Conservation (phyloP, 2,888 invertebrate genomes). For the Trachelus iudaicus region DNA sequence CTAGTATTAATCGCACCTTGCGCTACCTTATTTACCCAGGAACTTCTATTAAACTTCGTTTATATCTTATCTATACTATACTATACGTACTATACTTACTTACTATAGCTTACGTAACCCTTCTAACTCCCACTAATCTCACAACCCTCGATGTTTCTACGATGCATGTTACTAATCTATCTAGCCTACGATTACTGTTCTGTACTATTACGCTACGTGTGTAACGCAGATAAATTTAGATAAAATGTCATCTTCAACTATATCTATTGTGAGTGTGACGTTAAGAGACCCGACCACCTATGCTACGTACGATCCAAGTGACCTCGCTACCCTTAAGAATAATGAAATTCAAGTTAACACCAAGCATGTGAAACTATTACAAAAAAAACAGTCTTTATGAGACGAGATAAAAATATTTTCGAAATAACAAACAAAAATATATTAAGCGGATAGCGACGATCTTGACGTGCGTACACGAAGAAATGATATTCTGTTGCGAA, state of each 20-base stretch:
- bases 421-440: not conserved
- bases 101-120: not conserved
- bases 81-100: slow-evolving; percentile 6
- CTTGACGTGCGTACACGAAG: not conserved
- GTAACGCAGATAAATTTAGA: slow-evolving; percentile 16
- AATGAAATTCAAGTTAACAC: slow-evolving; percentile 20
- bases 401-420: not conserved
- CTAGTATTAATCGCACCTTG: not conserved
- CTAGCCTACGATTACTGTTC: slow-evolving; percentile 7
- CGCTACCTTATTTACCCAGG: not conserved
- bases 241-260: not conserved
- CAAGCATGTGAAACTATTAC: slow-evolving; percentile 1
- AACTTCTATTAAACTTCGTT: not conserved
- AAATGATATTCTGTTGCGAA: not conserved
- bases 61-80: slow-evolving; percentile 4
- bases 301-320: not conserved
- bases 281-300: not conserved
- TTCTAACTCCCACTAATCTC: slow-evolving; percentile 39
- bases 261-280: not conserved
- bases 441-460: not conserved
- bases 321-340: slow-evolving; percentile 10
- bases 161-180: slow-evolving; percentile 37
- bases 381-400: not conserved
- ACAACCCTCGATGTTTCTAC: slow-evolving; percentile 51
- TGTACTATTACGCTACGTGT: slow-evolving; percentile 12